Evolutionary conservation across 30 jellyfish, hydroid and myxozoan genomes (phyloP), one percentile per base, ranked within the genome.

Genomic region (Rhopilema esculentum): DNA sequence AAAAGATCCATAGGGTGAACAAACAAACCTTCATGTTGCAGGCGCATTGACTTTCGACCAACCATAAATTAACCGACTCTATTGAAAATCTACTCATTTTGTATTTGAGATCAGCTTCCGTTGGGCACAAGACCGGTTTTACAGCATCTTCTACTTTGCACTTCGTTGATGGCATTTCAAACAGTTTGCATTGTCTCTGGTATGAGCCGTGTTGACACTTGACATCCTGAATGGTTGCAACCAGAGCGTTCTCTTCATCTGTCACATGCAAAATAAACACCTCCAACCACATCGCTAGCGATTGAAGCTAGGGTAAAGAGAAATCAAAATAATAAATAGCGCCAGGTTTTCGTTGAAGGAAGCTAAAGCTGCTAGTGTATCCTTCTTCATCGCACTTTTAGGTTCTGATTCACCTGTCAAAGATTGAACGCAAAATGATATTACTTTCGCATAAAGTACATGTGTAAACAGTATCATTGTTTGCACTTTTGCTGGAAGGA

Each of bases 31-130:
- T 85, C 52, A 89, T 57, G 66, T 83, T 82, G 32, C 97, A 94
- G 25, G 98, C 98, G 66, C 97, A 89, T 64, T 94, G 97, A 6
- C 92, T 83, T 73, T 92, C 98, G 27, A 85, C 97, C 29, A 94
- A 20, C 32, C 75, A 94, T 77, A 94, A 31, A 84, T 94, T 78
- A 19, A 94, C 79, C 20, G 79, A 31, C 75, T 94, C 98, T 20
- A 94, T 27, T 22, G 98, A 89, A 32, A 94, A 64, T 65, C 98
- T 85, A 30, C 93, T 65, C 98, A 94, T 94, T 71, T 80, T 89
- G 89, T 89, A 94, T 64, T 94, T 94, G 63, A 94, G 75, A 24
- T 84, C 97, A 80, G 88, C 96, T 85, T 94, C 98, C 15, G 96
- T 79, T 4, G 95, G 96, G 69, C 98, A 88, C 6, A 80, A 65